phyloP scores from a whole-genome alignment of 2,113 vertebrate genomes.

The Alectura lathami region DNA sequence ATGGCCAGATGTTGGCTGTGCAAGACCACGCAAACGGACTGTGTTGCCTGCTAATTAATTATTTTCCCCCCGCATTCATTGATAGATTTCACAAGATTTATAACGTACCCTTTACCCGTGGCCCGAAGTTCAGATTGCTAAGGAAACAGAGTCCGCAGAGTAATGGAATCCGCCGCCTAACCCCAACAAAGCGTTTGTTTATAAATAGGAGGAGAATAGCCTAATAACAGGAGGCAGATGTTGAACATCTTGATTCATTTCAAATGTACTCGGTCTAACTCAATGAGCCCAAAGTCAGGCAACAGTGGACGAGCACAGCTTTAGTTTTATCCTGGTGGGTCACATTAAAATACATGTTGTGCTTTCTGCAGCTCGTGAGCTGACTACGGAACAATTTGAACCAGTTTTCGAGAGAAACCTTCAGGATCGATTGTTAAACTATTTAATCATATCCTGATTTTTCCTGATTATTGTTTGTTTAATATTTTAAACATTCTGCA shows the following conservation, averaged over 20 bases:
- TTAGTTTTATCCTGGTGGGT: conserved; percentile 64
- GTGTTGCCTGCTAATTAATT: background rate
- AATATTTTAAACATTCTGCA: conserved; percentile 26
- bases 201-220: conserved; percentile 75
- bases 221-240: conserved; percentile 78
- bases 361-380: conserved; percentile 56
- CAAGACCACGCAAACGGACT: background rate
- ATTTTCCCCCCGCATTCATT: background rate
- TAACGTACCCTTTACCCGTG: background rate
- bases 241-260: conserved; percentile 77
- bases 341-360: conserved; percentile 59
- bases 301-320: conserved; percentile 57
- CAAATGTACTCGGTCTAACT: conserved; percentile 55
- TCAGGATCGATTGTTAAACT: background rate
- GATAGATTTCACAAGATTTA: conserved; percentile 33
- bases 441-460: conserved; percentile 34
- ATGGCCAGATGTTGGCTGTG: background rate
- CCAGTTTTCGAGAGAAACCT: conserved; percentile 22
- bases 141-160: conserved; percentile 41
- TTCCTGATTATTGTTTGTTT: conserved; percentile 23
- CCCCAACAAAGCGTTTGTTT: conserved; percentile 73
- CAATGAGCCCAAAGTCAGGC: conserved; percentile 51
- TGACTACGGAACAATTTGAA: conserved; percentile 28
- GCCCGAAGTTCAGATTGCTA: conserved; percentile 14
- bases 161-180: conserved; percentile 55